These are phyloP conservation scores for Neoseiulus cucumeris DNA, from an alignment of 1,140 invertebrate species.

Conservation along the genomic window DNA sequence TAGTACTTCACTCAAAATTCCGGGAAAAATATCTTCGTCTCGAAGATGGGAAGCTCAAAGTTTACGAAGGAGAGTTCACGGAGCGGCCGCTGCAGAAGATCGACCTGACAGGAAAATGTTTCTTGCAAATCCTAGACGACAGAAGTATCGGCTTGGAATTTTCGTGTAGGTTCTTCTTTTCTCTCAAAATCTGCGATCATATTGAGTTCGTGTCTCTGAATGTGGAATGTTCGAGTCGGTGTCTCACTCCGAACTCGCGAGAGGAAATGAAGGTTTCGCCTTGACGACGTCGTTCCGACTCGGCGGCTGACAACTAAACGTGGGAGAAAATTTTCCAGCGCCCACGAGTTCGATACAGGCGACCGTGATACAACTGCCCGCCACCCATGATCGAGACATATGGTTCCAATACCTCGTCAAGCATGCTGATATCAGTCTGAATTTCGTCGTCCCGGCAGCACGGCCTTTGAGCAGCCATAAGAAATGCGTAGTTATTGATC, in stretches of 20 bases:
- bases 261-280: too few relatives aligned
- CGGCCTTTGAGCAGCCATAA: conserved; percentile 6
- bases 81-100: not conserved
- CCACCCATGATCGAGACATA: not conserved
- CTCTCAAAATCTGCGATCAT: too few relatives aligned
- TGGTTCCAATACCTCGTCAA: not conserved
- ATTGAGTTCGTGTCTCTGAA: too few relatives aligned
- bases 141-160: conserved; percentile 2
- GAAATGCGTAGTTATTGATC: conserved; percentile 34
- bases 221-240: too few relatives aligned
- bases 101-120: not conserved
- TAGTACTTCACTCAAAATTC: not conserved
- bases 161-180: not conserved
- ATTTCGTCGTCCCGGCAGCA: not conserved
- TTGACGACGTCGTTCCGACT: too few relatives aligned
- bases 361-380: not conserved
- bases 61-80: conserved; percentile 5
- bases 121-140: not conserved
- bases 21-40: not conserved
- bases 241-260: too few relatives aligned
- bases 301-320: too few relatives aligned
- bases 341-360: not conserved
- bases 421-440: not conserved
- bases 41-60: not conserved
- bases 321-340: not conserved